phyloP scores from a whole-genome alignment of 2,797 vertebrate species.

The Epinephelus coioides region DNA sequence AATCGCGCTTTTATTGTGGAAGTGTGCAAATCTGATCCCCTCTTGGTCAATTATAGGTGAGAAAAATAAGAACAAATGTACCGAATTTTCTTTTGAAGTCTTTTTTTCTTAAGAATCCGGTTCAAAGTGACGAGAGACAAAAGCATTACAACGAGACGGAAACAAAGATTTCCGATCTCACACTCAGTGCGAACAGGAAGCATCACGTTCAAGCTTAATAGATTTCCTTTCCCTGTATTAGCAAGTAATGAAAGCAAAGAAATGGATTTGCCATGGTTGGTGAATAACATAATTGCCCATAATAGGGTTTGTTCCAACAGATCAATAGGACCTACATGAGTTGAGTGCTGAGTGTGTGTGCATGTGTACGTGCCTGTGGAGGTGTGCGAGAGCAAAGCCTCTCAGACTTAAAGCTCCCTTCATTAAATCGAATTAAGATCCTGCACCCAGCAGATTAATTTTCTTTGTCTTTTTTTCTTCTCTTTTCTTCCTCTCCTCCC shows the following conservation, averaged over 20 bases:
- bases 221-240: slow-evolving; percentile 80
- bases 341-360: slow-evolving; percentile 61
- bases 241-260: slow-evolving; percentile 78
- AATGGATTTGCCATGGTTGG: slow-evolving; percentile 82
- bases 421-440: slow-evolving; percentile 87
- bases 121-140: slow-evolving; percentile 65
- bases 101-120: slow-evolving; percentile 16
- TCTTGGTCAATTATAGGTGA: slow-evolving; percentile 22
- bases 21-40: slow-evolving; percentile 23
- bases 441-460: slow-evolving; percentile 84
- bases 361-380: slow-evolving; percentile 64
- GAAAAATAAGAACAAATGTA: slow-evolving; percentile 27
- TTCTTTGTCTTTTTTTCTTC: slow-evolving; percentile 72
- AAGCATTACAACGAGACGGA: slow-evolving; percentile 65
- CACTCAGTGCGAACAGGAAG: slow-evolving; percentile 77
- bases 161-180: slow-evolving; percentile 77
- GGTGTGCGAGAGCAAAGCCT: slow-evolving; percentile 75
- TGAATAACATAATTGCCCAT: slow-evolving; percentile 81
- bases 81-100: slow-evolving; percentile 42
- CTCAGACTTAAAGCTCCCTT: slow-evolving; percentile 79
- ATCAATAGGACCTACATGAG: slow-evolving; percentile 81
- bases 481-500: slow-evolving; percentile 66
- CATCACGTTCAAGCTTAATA: slow-evolving; percentile 78
- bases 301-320: slow-evolving; percentile 83
- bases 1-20: neutral